Base-by-base conservation (phyloP, 2,113 vertebrate species). In the Coturnix japonica region DNA sequence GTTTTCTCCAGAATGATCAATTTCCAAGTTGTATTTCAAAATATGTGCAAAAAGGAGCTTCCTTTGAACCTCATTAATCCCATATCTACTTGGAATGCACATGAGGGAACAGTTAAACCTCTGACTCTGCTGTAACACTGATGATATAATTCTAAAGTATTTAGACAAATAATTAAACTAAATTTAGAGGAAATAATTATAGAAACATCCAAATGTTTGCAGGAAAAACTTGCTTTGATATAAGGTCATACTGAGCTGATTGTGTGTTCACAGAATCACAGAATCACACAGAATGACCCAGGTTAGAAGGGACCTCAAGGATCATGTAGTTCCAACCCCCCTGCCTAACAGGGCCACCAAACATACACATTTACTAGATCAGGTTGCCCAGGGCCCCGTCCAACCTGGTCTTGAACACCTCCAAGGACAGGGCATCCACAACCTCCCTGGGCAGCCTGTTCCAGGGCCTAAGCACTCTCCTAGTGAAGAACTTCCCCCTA, bases 1-100 rank as follows among this genome's bases (percentile, higher is more conserved):
- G 26, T 73, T 85, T 92, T 56, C 75, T 89, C 43, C 64, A 60
- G 19, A 87, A 85, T 53, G 61, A 82, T 60, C 56, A 41, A 17
- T 85, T 95, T 94, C 82, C 75, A 89, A 89, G 75, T 26, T 92
- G 18, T 23, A 56, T 89, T 93, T 91, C 31, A 89, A 93, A 95
- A 83, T 44, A 11, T 20, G 87, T 74, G 60, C 51, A 73, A 63
- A 91, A 73, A 67, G 74, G 13, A 20, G 6, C 41, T 77, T 39
- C 18, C 89, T n/a, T 81, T 91, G 47, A 91, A 87, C n/a, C 39
- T 67, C 67, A 82, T 30, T 60, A 94, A 93, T 90, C 54, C 61
- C 67, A 39, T 67, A 91, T 77, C 37, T n/a, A 54, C 64, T 91
- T 75, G 19, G 18, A 93, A 71, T 0, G 0, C 21, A 28, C 8